A percentile compares a stretch with the other conserved stretches of the same genome.
Conservation (phyloP, 2,888 invertebrate species). For the Tachina grossa region DNA sequence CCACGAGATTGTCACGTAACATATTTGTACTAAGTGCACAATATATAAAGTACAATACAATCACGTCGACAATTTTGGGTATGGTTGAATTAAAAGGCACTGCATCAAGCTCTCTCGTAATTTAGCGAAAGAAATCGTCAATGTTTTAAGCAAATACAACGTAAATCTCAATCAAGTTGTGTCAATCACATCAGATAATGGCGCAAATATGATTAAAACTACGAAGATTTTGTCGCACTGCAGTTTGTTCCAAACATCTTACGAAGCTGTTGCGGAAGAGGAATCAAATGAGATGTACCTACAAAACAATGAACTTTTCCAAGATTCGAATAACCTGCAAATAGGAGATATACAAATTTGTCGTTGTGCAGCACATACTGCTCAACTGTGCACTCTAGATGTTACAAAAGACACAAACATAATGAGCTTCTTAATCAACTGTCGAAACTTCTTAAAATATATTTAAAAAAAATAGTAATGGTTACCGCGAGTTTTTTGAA, state of each 20-base stretch:
- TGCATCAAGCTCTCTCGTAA: slow-evolving; percentile 32
- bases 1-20: no score
- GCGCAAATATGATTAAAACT: slow-evolving; percentile 59
- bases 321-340: background rate
- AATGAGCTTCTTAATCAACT: background rate
- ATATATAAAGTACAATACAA: background rate
- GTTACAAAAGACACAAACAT: slow-evolving; percentile 37
- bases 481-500: slow-evolving; percentile 29
- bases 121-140: slow-evolving; percentile 2
- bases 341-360: slow-evolving; percentile 51
- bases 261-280: slow-evolving; percentile 9
- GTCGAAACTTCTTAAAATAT: slow-evolving; percentile 30
- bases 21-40: background rate
- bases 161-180: slow-evolving; percentile 57
- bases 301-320: slow-evolving; percentile 2
- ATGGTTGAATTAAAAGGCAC: slow-evolving; percentile 59
- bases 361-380: slow-evolving; percentile 65
- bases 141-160: slow-evolving; percentile 48
- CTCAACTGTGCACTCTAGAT: slow-evolving; percentile 66
- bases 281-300: slow-evolving; percentile 27
- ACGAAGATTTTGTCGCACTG: slow-evolving; percentile 48
- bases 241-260: background rate
- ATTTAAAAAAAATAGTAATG: slow-evolving; percentile 10
- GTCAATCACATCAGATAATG: slow-evolving; percentile 54
- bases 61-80: slow-evolving; percentile 26